A percentile compares a stretch with the other conserved stretches of the same genome.
Evolutionary conservation across 2,113 vertebrate species (phyloP).

Genomic region (Podiceps cristatus): DNA sequence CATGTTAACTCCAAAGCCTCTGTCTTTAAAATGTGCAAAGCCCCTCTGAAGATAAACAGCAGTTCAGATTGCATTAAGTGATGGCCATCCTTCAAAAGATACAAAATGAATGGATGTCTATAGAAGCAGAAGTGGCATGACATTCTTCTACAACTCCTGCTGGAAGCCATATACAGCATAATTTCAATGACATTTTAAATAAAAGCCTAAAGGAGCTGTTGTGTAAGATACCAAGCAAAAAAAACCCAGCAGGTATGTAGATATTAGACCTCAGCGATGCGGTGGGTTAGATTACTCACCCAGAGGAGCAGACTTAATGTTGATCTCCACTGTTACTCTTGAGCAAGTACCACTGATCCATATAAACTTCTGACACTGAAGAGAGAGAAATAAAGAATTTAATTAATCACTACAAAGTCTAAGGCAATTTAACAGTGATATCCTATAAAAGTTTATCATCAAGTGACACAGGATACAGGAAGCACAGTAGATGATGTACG

Average conservation of each 20-base stretch:
- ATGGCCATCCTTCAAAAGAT: background rate
- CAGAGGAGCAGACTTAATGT: background rate
- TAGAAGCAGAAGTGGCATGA: background rate
- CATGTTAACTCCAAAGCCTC: background rate
- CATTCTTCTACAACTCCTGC: background rate
- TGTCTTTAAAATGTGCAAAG: background rate
- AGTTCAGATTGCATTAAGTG: background rate
- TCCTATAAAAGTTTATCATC: background rate
- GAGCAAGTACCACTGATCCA: constrained; percentile 29
- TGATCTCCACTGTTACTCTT: constrained; percentile 5
- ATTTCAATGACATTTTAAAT: background rate
- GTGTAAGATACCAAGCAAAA: background rate
- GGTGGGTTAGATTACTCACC: constrained; percentile 35
- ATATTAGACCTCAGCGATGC: background rate
- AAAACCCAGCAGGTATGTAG: background rate
- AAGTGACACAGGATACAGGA: background rate
- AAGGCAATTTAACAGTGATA: background rate
- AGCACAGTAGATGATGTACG: background rate
- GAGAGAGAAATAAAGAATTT: background rate
- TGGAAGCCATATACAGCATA: background rate
- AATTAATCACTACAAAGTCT: background rate
- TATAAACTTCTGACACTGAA: constrained; percentile 27
- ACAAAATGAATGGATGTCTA: background rate
- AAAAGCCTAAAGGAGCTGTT: background rate
- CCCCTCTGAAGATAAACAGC: background rate